Percentiles rank a stretch among this genome's conserved stretches.
phyloP scores from a whole-genome alignment of 2,888 invertebrate species.

The Salticus scenicus region DNA sequence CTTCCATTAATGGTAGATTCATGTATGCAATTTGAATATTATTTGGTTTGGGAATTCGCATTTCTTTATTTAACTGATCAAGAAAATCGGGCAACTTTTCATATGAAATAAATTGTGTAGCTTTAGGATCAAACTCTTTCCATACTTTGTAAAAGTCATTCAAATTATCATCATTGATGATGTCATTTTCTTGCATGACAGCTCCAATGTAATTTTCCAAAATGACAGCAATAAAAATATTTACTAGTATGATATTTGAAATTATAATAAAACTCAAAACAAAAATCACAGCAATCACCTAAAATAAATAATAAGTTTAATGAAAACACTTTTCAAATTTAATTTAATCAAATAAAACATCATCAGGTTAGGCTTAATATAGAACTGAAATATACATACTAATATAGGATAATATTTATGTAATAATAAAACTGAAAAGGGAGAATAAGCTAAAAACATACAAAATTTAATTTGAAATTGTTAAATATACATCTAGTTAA shows the following conservation, averaged over 20 bases:
- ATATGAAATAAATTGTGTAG: slow-evolving; percentile 41
- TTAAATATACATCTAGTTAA: too few relatives aligned
- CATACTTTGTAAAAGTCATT: slow-evolving; percentile 40
- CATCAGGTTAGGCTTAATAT: too few relatives aligned
- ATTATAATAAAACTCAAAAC: slow-evolving; percentile 42
- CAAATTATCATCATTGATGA: slow-evolving; percentile 50
- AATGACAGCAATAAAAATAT: slow-evolving; percentile 55
- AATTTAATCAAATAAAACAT: too few relatives aligned
- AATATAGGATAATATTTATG: too few relatives aligned
- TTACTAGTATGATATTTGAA: slow-evolving; percentile 37
- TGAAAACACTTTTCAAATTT: too few relatives aligned
- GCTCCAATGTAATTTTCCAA: slow-evolving; percentile 51
- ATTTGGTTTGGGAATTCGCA: slow-evolving; percentile 45
- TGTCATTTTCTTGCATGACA: slow-evolving; percentile 39
- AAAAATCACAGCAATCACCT: slow-evolving; percentile 28
- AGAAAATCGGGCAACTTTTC: slow-evolving; percentile 39
- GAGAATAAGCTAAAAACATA: too few relatives aligned
- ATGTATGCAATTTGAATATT: slow-evolving; percentile 35
- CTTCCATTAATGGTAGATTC: slow-evolving; percentile 40
- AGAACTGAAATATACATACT: too few relatives aligned
- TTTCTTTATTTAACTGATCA: slow-evolving; percentile 25
- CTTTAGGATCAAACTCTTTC: slow-evolving; percentile 47
- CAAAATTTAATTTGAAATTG: too few relatives aligned
- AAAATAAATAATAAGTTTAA: too few relatives aligned
- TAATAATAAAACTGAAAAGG: too few relatives aligned